Evolutionary conservation across 2,888 invertebrate species (phyloP).

Genomic region (Theretra japonica): DNA sequence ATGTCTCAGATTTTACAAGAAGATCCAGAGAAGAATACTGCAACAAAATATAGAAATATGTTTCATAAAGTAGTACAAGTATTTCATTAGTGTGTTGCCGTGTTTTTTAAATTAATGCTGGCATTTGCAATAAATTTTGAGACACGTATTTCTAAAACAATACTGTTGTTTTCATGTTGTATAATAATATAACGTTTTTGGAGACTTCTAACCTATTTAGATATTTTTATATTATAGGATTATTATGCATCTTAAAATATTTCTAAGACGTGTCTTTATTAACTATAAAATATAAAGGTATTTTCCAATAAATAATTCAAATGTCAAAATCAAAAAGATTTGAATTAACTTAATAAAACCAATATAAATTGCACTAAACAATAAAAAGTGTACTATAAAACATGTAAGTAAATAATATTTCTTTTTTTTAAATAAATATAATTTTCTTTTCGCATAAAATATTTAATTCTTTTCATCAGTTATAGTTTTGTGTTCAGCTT

Average conservation of each 20-base stretch:
- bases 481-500: background rate
- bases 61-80: no score
- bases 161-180: background rate
- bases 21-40: no score
- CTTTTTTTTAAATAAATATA: no score
- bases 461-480: background rate
- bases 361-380: background rate
- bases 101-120: no score
- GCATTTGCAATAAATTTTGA: no score
- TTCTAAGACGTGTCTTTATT: background rate
- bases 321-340: background rate
- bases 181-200: background rate
- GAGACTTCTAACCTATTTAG: background rate
- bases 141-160: no score
- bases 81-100: no score
- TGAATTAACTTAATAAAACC: no score
- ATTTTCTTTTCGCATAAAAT: background rate
- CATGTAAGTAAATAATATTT: background rate
- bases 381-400: background rate
- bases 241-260: background rate
- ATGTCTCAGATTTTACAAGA: no score
- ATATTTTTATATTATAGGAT: background rate
- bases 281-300: background rate
- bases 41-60: no score
- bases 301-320: background rate